phyloP scores from a whole-genome alignment of 23 tunicate genomes.

The Trididemnum miniatum region DNA sequence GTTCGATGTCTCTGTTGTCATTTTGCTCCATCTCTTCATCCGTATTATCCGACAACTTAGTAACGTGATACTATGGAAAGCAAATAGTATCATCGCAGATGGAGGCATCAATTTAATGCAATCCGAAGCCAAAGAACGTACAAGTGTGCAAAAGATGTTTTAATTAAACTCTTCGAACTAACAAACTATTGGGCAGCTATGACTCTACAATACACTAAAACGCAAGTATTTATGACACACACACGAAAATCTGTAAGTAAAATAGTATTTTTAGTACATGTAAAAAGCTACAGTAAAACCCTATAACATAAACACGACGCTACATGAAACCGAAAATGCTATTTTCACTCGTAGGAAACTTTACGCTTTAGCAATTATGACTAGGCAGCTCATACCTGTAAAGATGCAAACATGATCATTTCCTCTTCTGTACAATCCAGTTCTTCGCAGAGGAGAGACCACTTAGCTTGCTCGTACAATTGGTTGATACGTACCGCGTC shows the following conservation, averaged over 20 bases:
- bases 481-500: slow-evolving; percentile 92
- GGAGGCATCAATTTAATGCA: too few relatives aligned
- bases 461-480: slow-evolving; percentile 86
- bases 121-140: too few relatives aligned
- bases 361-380: not conserved
- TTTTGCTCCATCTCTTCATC: slow-evolving; percentile 86
- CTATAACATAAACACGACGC: not conserved
- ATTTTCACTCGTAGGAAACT: not conserved
- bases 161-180: too few relatives aligned
- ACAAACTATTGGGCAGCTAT: too few relatives aligned
- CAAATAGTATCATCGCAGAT: too few relatives aligned
- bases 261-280: too few relatives aligned
- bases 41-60: slow-evolving; percentile 80
- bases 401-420: slow-evolving; percentile 95
- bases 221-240: too few relatives aligned
- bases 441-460: slow-evolving; percentile 89
- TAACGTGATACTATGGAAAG: slow-evolving; percentile 96
- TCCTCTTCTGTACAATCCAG: slow-evolving; percentile 96
- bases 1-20: slow-evolving; percentile 90
- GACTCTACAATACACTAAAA: too few relatives aligned
- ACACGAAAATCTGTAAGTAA: too few relatives aligned
- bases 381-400: slow-evolving; percentile 54
- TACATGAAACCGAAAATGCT: not conserved
- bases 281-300: not conserved
- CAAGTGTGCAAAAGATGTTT: too few relatives aligned